Base-by-base conservation (phyloP, 2,888 invertebrate species). In the Phengaris alcon region DNA sequence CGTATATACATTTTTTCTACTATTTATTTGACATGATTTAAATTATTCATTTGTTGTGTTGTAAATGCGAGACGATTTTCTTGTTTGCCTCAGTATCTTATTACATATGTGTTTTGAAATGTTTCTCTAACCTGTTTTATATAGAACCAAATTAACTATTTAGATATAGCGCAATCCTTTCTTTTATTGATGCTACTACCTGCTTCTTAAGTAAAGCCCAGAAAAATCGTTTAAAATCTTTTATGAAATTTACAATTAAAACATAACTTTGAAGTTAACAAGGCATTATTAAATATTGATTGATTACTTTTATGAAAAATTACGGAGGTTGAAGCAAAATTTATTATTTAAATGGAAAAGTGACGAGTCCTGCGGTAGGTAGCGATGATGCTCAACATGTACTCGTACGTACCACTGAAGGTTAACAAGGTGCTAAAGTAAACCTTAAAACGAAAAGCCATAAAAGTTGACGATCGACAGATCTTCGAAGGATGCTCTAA, bases 391-490 rank as follows among this genome's bases (percentile, higher is more conserved):
- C 82, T 84, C 84, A 81, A 84, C 85, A 82, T 83, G 83, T 83
- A 10, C 52, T 12, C 52, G 35, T 44, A 55, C 55, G 55, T n/a
- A 83, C 80, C 80, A 80, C 78, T 81, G 90, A 91, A 91, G 91
- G 91, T 84, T 87, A 91, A 90, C 91, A 84, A 89, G 90, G 87
- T 88, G 87, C 86, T 90, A 89, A 90, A 91, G 88, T 89, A 87
- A 88, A 88, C 85, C 86, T 85, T 88, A 87, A 88, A 86, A 84
- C 81, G 87, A 88, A 87, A 85, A 85, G 84, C 81, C 83, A 84
- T 88, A 86, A 88, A 89, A 87, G 85, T 84, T 86, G 83, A 87
- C 84, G 85, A 75, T 55, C 75, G 46, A 75, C 22, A 75, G n/a
- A n/a, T 69, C 69, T 75, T 48, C 12, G 46, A 75, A 57, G 55